Conservation (phyloP, 2,888 invertebrate genomes). For the Adelphocoris suturalis region DNA sequence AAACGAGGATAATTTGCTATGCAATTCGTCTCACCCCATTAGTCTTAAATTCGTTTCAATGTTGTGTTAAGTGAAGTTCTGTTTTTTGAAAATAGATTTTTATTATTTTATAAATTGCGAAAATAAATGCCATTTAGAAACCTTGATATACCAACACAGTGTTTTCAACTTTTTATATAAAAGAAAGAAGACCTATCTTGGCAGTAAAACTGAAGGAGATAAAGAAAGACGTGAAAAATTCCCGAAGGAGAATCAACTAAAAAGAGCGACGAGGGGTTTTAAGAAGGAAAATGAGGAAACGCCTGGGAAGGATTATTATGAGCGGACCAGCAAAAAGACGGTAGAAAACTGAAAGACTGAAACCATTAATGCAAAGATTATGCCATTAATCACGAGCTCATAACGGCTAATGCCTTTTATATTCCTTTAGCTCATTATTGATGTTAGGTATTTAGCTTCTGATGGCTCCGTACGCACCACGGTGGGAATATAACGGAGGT, state of each 20-base stretch:
- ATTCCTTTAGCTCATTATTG: constrained; percentile 61
- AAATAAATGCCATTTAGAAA: no score
- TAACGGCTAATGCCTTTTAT: constrained; percentile 61
- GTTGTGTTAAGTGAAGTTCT: no score
- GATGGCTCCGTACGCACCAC: neutral
- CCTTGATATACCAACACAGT: no score
- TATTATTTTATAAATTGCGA: no score
- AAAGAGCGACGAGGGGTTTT: neutral
- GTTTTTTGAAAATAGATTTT: no score
- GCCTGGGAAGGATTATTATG: constrained; percentile 29
- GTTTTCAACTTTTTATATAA: no score
- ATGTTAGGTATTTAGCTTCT: constrained; percentile 44
- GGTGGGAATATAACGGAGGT: neutral
- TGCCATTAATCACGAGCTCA: constrained; percentile 65
- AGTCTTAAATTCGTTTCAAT: no score
- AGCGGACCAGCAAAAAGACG: neutral
- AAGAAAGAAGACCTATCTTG: no score
- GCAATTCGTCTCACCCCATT: no score
- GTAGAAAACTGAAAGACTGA: constrained; percentile 19
- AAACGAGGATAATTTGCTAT: no score
- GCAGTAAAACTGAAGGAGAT: neutral
- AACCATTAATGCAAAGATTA: constrained; percentile 66
- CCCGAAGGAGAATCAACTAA: constrained; percentile 9
- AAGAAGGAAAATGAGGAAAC: neutral
- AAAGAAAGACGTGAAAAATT: neutral